These are phyloP conservation scores for Mythimna impura DNA, from an alignment of 2,888 invertebrate genomes.

Conservation along the genomic window DNA sequence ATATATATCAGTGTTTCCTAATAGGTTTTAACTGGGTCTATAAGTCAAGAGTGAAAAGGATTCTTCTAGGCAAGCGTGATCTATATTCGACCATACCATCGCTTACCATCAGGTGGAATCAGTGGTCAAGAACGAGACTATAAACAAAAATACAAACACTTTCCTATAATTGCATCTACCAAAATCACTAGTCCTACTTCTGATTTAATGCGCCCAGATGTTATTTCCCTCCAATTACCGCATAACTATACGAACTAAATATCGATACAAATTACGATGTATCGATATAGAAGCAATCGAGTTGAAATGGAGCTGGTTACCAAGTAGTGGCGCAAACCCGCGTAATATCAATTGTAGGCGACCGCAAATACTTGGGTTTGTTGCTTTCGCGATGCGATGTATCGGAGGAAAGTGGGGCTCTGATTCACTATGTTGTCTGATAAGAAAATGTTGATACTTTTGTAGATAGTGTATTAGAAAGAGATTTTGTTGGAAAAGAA, in stretches of 20 bases:
- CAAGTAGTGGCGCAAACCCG: conserved; percentile 75
- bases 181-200: conserved; percentile 23
- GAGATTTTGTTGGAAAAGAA: neutral
- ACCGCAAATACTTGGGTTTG: conserved; percentile 86
- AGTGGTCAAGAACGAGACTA: neutral
- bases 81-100: too few relatives aligned
- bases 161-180: conserved; percentile 16
- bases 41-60: too few relatives aligned
- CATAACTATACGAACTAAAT: conserved; percentile 48
- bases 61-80: too few relatives aligned
- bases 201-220: conserved; percentile 20
- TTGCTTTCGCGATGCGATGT: conserved; percentile 85
- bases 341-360: conserved; percentile 86
- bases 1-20: too few relatives aligned
- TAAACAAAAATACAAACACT: conserved; percentile 25
- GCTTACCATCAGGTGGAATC: too few relatives aligned
- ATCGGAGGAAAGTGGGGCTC: conserved; percentile 83
- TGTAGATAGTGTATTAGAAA: conserved; percentile 10
- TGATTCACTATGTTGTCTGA: conserved; percentile 80
- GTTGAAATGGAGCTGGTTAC: conserved; percentile 62
- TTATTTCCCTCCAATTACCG: conserved; percentile 43
- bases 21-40: too few relatives aligned
- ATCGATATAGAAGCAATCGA: conserved; percentile 67
- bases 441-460: conserved; percentile 66
- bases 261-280: conserved; percentile 56